Conservation (phyloP, 2,797 vertebrate species). For the Coregonus ussuriensis region DNA sequence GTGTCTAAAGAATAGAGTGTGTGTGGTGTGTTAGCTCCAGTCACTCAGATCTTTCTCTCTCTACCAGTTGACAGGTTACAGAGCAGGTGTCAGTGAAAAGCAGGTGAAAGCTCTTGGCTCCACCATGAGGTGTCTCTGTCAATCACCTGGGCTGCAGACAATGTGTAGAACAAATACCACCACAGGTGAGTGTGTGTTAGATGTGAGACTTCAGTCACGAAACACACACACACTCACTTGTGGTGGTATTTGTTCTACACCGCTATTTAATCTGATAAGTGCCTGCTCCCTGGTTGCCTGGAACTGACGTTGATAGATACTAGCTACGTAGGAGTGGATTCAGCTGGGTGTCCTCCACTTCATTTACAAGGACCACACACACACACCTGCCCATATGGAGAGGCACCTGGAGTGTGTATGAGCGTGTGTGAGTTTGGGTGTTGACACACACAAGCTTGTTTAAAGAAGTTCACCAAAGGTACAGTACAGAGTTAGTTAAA, state of each 20-base stretch:
- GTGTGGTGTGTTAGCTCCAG: no score
- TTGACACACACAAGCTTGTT: not conserved
- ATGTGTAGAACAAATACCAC: not conserved
- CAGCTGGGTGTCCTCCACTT: no score
- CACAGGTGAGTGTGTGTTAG: not conserved
- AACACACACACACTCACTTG: not conserved
- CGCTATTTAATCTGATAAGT: no score
- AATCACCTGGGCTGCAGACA: not conserved
- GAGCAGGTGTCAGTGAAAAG: no score
- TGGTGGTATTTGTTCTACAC: no score
- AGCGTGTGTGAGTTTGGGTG: not conserved
- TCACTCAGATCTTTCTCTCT: no score
- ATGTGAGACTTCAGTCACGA: not conserved
- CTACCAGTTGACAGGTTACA: no score
- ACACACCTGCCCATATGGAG: not conserved
- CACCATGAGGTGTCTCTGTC: not conserved
- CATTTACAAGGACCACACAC: not conserved
- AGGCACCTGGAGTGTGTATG: not conserved
- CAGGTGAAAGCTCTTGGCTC: not conserved
- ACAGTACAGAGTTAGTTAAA: not conserved
- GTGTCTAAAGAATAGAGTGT: no score
- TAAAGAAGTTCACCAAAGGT: not conserved
- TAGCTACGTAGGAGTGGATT: not conserved
- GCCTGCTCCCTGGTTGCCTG: not conserved
- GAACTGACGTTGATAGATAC: not conserved